Evolutionary conservation across 53 echinoderm and acorn worm species (phyloP), one percentile per base, ranked within the genome.

Genomic region (Paelopatides confundens): DNA sequence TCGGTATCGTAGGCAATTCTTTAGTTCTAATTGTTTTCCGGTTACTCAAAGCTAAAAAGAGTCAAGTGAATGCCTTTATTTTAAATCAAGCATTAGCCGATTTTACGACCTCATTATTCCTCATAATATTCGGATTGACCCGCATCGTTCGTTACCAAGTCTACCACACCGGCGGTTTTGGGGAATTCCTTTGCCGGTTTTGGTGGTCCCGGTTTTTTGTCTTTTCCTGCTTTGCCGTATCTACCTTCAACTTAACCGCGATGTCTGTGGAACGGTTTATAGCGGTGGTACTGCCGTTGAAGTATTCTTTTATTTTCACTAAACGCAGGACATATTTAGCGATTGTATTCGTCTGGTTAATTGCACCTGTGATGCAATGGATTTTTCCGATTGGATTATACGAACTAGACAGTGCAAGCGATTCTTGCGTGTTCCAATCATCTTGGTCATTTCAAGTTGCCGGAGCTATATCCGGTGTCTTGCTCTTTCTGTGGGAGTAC

Each of bases 191-290:
- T n/a, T 96, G 96, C 63, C 93, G 94, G 31, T 87, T 96, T n/a
- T 96, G 96, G 96, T 94, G 94, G 94, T 93, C 93, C 21, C 87
- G 96, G 0, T 96, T 96, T 83, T 94, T 93, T 54, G 87, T 96
- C 28, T 96, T 94, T 81, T 89, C 94, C 3, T 89, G 93, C 21
- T 96, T 96, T 39, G 94, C 93, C 18, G 88, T 94, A 15, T 96
- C 96, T 0, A 95, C 96, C 3, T 93, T 87, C 89, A 96, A 96
- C 62, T 83, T 96, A 51, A 94, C 94, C 27, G 81, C 87, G 30
- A 93, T 96, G 93, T 96, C 96, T 4, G 65, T 94, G 7, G 96
- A 96, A 65, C 88, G 96, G 26, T 96, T 95, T 79, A 74, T 91
- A 38, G 96, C 96, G 10, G 96, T 96, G 3, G 89, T 96, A 3